Base-by-base conservation (phyloP, 2,888 invertebrate species). In the Aphidoletes aphidimyza region DNA sequence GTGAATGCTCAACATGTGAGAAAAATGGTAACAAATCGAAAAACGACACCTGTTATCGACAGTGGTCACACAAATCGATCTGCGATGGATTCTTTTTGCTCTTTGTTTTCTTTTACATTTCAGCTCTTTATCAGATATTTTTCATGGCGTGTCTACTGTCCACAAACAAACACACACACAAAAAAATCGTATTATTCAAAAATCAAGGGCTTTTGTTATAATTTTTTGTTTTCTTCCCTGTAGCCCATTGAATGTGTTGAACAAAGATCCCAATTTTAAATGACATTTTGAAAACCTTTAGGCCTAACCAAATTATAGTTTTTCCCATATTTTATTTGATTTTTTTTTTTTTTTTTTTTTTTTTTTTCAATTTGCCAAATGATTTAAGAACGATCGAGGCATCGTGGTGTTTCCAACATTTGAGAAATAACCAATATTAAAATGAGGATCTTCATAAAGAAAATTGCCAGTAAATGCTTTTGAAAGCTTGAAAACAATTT, bases 11-110 rank as follows among this genome's bases (percentile, higher is more conserved):
- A 69, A 22, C 30, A 69, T 30, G 34, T 69, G 69, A 30, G 69
- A 30, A 54, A 11, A 54, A 47, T 69, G 69, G 26, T 14, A 30
- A 69, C 11, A 54, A 54, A 54, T 69, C 30, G 69, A 69, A 69
- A 69, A 5, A 69, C 26, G 54, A 69, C 69, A 69, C 69, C 69
- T 69, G 69, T 69, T 69, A 69, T 69, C 69, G 34, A 30, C n/a
- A 69, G 69, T 69, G 69, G 69, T 30, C 69, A 69, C 69, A 69
- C 30, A 54, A 22, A 2, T 26, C 26, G 54, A n/a, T n/a, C n/a
- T n/a, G n/a, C 69, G 14, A 69, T 69, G 34, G 30, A 30, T 69
- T 69, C 14, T 69, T 30, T n/a, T 54, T n/a, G 8, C 34, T 34
- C 30, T 2, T 69, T 17, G 8, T 17, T 69, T 34, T 69, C 54